Percentiles rank a stretch among this genome's conserved stretches.
phyloP scores from a whole-genome alignment of 2,888 invertebrate species.

The Rotaria socialis region DNA sequence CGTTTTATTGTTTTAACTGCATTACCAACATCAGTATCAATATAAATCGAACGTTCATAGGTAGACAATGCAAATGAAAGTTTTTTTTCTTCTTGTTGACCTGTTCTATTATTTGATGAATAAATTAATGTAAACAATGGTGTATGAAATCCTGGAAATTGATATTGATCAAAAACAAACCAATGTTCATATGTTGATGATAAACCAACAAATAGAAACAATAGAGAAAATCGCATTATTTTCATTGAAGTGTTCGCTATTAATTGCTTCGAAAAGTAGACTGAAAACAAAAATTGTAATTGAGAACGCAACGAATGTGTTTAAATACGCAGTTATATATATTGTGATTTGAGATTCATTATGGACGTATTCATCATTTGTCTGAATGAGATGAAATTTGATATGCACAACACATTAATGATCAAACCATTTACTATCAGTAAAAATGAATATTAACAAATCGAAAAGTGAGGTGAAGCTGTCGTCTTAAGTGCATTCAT shows the following conservation, averaged over 20 bases:
- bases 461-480: slow-evolving; percentile 26
- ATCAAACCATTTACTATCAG: neutral
- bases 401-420: neutral
- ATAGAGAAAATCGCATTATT: neutral
- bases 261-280: neutral
- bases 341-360: neutral
- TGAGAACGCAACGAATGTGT: neutral
- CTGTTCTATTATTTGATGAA: neutral
- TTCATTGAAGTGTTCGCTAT: neutral
- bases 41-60: neutral
- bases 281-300: neutral
- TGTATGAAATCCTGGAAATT: slow-evolving; percentile 21
- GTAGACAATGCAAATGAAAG: neutral
- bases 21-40: neutral
- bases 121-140: slow-evolving; percentile 18
- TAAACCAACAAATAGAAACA: neutral
- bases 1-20: neutral
- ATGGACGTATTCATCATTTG: neutral
- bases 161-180: slow-evolving; percentile 29
- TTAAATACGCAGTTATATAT: neutral
- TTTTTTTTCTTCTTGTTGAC: neutral
- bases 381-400: slow-evolving; percentile 3
- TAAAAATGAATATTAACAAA: neutral
- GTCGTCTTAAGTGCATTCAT: neutral
- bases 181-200: neutral